These are phyloP conservation scores for Paraplagusia blochii DNA, from an alignment of 2,113 vertebrate genomes.

Conservation along the genomic window DNA sequence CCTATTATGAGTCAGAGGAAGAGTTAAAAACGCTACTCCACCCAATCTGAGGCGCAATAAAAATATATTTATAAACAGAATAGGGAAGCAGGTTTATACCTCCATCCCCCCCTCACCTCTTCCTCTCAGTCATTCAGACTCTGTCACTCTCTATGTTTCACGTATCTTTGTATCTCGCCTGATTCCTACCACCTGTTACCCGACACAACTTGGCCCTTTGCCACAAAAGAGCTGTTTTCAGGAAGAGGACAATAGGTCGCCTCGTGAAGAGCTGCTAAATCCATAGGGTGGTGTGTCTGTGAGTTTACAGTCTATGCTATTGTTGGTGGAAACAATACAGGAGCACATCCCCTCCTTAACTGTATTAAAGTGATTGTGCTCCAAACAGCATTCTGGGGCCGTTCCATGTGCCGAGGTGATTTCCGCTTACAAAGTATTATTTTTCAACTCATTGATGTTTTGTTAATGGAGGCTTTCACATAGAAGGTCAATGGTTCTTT, in stretches of 20 bases:
- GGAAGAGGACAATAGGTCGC: constrained; percentile 53
- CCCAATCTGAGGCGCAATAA: constrained; percentile 53
- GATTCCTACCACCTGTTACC: constrained; percentile 59
- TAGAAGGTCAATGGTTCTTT: constrained; percentile 60
- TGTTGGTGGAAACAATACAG: constrained; percentile 68
- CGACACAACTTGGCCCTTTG: constrained; percentile 58
- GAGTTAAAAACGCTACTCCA: constrained; percentile 57
- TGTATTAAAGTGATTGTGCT: constrained; percentile 51
- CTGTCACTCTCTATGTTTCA: constrained; percentile 15
- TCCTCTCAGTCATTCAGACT: constrained; percentile 1
- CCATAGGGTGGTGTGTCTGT: constrained; percentile 57
- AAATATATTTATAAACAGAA: constrained; percentile 38
- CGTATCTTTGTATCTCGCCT: constrained; percentile 20
- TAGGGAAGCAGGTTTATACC: constrained; percentile 17
- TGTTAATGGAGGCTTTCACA: constrained; percentile 62
- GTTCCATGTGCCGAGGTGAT: constrained; percentile 55
- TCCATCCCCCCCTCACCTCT: constrained; percentile 31
- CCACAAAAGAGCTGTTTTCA: constrained; percentile 47
- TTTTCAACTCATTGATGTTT: constrained; percentile 75
- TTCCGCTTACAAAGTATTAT: constrained; percentile 64
- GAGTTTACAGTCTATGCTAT: constrained; percentile 65
- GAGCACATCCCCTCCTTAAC: constrained; percentile 56
- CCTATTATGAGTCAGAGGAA: constrained; percentile 57
- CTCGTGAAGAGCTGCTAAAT: constrained; percentile 51
- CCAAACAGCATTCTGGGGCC: constrained; percentile 54